These are phyloP conservation scores for Cyclopterus lumpus DNA, from an alignment of 2,797 vertebrate genomes.

Conservation along the genomic window DNA sequence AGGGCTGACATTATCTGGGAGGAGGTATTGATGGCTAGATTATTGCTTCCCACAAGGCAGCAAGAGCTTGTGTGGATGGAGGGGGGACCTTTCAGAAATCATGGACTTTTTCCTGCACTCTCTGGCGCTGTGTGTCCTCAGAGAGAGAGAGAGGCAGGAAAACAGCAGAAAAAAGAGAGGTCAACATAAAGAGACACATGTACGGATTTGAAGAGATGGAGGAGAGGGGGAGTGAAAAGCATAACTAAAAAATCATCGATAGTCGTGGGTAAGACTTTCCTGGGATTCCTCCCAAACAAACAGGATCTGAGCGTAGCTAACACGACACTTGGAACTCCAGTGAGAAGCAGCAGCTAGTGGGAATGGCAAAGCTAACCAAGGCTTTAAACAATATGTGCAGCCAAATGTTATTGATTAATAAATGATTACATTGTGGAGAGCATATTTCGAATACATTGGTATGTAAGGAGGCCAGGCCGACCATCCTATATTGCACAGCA, in stretches of 20 bases:
- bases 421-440: too few species aligned
- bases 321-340: not conserved
- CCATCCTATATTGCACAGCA: too few species aligned
- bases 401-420: too few species aligned
- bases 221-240: not conserved
- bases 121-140: not conserved
- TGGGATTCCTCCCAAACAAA: not conserved
- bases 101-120: not conserved
- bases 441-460: too few species aligned
- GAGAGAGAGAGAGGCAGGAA: not conserved
- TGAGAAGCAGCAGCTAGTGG: not conserved
- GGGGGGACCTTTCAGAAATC: conserved; percentile 10
- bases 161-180: not conserved
- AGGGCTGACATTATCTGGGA: conserved; percentile 44
- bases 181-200: not conserved
- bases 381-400: too few species aligned
- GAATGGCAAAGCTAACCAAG: not conserved
- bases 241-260: not conserved
- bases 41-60: conserved; percentile 21
- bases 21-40: conserved; percentile 45
- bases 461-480: too few species aligned
- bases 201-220: not conserved
- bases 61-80: not conserved
- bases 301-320: not conserved
- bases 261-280: not conserved